phyloP scores from a whole-genome alignment of 2,113 vertebrate species.

The Trochalopteron elliotii region DNA sequence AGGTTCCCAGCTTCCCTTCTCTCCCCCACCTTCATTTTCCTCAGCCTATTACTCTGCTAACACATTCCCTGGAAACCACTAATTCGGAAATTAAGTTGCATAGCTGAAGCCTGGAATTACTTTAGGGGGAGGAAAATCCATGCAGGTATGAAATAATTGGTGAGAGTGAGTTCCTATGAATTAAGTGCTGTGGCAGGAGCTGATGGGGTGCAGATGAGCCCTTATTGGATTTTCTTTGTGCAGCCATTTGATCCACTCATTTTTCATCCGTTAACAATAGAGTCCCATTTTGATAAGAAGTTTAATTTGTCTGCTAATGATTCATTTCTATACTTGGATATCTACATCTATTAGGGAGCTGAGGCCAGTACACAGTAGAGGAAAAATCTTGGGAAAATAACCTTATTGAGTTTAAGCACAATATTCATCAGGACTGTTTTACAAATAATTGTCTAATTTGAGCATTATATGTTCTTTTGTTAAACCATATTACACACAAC shows the following conservation, averaged over 20 bases:
- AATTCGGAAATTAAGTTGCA: not conserved
- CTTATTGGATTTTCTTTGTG: conserved; percentile 14
- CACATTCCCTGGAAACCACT: not conserved
- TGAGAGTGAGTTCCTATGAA: not conserved
- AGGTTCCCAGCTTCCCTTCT: not conserved
- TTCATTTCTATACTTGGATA: not conserved
- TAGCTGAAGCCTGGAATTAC: conserved; percentile 18
- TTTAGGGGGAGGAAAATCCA: not conserved
- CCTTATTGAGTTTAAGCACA: not conserved
- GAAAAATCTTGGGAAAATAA: not conserved
- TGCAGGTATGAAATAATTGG: conserved; percentile 11
- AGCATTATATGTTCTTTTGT: not conserved
- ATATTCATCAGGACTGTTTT: not conserved
- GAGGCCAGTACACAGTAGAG: not conserved
- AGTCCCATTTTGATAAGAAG: conserved; percentile 15
- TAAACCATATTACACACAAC: not conserved
- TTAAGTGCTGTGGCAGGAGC: not conserved
- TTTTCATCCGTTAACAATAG: conserved; percentile 19
- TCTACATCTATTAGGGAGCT: not conserved
- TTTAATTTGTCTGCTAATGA: conserved; percentile 58
- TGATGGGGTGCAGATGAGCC: conserved; percentile 1
- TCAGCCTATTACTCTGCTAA: not conserved
- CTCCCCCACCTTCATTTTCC: not conserved
- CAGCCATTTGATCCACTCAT: not conserved
- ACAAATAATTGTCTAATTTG: not conserved